Evolutionary conservation across 1,140 invertebrate genomes (phyloP), one percentile per base, ranked within the genome.

Genomic region (Gryllus bimaculatus): DNA sequence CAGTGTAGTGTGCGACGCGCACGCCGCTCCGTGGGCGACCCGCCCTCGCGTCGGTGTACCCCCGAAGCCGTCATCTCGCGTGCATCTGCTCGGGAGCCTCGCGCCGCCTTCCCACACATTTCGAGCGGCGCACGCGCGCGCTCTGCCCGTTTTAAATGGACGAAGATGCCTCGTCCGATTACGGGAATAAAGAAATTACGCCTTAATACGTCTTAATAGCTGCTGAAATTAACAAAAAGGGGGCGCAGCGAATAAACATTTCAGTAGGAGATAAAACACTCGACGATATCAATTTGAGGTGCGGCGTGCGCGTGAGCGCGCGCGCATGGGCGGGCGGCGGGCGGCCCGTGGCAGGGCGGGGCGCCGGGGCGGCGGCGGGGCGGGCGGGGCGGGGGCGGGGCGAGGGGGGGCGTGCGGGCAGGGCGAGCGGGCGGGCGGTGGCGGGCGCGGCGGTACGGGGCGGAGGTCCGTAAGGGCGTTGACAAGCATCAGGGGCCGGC

Each of bases 121-220:
- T 66, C 54, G 2, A 66, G 10, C 18, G 54, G 54, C 18, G 54
- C 54, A 18, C 54, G 54, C 54, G 10, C 26, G 26, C 26, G 26
- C 26, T n/a, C n/a, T 1, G 26, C 26, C 26, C 26, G 26, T 39
- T 39, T 39, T 39, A 39, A 39, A 39, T 66, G 18, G 54, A 66
- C 54, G 18, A 66, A 66, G 54, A 66, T 66, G 54, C 54, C 54
- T 13, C 54, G 10, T 66, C 54, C 54, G 54, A 66, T 66, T 66
- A 66, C 54, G 54, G 54, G 54, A 66, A 66, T 66, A 66, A 66
- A 66, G 54, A 66, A 66, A 66, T 66, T 66, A 66, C 54, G 54
- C 18, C 54, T 66, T 66, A 66, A 66, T 66, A 13, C 54, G 54
- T 66, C 54, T 66, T 66, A 66, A 66, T 66, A 66, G 54, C 54